Evolutionary conservation across 2,888 invertebrate genomes (phyloP), one percentile per base, ranked within the genome.

Genomic region (Cephalotes varians): DNA sequence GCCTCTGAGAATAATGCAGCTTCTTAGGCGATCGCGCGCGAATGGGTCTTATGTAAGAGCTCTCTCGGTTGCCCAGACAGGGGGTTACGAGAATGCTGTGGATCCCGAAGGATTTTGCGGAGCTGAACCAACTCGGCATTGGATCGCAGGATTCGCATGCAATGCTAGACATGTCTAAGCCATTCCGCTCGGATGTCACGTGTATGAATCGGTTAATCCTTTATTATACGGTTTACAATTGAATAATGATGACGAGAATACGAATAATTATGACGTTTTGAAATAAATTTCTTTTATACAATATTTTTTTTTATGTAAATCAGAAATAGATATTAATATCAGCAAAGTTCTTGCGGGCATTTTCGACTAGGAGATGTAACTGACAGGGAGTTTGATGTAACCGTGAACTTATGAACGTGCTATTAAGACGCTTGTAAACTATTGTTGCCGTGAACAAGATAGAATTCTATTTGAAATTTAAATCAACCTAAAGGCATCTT

Each of bases 1-100:
- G 44, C 65, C 82, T 56, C 51, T 69, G 51, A 74, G 64, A 85
- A 72, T 82, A 81, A 84, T 85, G 82, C 87, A 82, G 44, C 58
- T 65, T 82, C 83, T 85, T 87, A 82, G 58, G 73, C 28, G 83
- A 34, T 81, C 65, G 67, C 83, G 71, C 83, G 80, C 83, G 81
- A 81, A 85, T 85, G 56, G 73, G 74, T 82, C 85, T 88, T 88
- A 88, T 81, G 87, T 82, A 84, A 85, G 84, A 73, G 74, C 80
- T 79, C 72, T 71, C 83, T 72, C 81, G 51, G 21, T n/a, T 18
- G 44, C 40, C 56, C 25, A 56, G 54, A 77, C 76, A 40, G 25
- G 47, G 10, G 5, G 21, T 31, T 58, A 40, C 25, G 77, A 44
- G 77, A 79, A 79, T 77, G 54, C 44, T 54, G 21, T 34, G 56